Conservation (phyloP, 2,113 vertebrate genomes). For the Octodon degus region DNA sequence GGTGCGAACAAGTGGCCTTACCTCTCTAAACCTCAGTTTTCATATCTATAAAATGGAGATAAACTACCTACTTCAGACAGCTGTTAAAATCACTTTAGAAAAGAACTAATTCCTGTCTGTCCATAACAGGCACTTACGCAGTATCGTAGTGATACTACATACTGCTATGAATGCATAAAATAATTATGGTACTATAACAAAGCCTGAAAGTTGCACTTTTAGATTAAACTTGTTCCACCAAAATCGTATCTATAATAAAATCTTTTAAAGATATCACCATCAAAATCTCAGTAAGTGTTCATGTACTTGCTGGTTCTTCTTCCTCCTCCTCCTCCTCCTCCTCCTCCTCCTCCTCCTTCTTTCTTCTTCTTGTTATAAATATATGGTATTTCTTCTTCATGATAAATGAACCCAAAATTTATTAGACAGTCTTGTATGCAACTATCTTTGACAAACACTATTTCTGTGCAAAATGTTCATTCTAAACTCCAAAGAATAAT, state of each 20-base stretch:
- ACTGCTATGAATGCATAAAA: not conserved
- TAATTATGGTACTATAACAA: not conserved
- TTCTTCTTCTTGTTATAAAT: not conserved
- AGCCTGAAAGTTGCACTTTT: not conserved
- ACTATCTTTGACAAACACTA: not conserved
- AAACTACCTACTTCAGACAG: not conserved
- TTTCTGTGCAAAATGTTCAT: constrained; percentile 42
- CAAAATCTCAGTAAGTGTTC: not conserved
- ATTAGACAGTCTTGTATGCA: not conserved
- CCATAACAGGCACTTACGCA: not conserved
- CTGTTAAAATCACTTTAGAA: constrained; percentile 43
- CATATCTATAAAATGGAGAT: constrained; percentile 3
- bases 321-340: too few species aligned
- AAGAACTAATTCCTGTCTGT: not conserved
- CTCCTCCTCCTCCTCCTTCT: too few species aligned
- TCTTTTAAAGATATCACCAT: not conserved
- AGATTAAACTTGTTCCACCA: not conserved
- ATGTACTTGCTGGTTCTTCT: not conserved
- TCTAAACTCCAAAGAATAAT: constrained; percentile 35
- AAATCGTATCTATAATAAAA: constrained; percentile 4
- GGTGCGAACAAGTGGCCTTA: not conserved
- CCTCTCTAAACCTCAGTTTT: constrained; percentile 43
- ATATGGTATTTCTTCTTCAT: not conserved
- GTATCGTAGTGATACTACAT: not conserved
- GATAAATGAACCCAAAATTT: constrained; percentile 13